phyloP scores from a whole-genome alignment of 2,113 vertebrate species.

The Callipepla californica region DNA sequence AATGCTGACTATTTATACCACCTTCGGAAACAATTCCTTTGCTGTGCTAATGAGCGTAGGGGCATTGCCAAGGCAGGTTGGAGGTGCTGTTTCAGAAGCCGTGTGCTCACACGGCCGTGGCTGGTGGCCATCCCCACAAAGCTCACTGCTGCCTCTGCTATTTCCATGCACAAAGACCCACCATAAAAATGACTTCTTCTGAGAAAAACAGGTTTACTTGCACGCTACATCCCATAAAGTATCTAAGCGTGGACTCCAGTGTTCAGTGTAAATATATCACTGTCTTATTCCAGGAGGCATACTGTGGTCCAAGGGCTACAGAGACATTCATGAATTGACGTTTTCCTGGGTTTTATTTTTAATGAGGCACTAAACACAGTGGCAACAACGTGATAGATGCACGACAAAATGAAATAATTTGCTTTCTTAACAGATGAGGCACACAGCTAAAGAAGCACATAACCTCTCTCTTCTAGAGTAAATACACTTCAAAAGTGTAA shows the following conservation, averaged over 20 bases:
- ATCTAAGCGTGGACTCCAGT: fast-evolving
- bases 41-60: background rate
- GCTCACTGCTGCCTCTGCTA: fast-evolving
- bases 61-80: background rate
- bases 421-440: fast-evolving
- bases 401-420: background rate
- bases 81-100: background rate
- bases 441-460: background rate
- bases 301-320: background rate
- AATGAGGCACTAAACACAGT: background rate
- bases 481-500: background rate
- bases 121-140: background rate
- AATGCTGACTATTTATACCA: background rate
- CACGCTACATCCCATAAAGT: background rate
- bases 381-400: background rate
- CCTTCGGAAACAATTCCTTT: background rate
- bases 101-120: background rate
- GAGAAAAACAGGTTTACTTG: background rate
- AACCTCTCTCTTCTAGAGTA: background rate
- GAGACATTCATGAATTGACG: background rate
- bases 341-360: background rate
- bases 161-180: background rate
- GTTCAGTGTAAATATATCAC: background rate
- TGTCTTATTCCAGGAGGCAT: background rate
- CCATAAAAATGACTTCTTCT: background rate